Percentiles rank a stretch among this genome's conserved stretches.
Evolutionary conservation across 2,797 vertebrate species (phyloP).

Genomic region (Erithacus rubecula): DNA sequence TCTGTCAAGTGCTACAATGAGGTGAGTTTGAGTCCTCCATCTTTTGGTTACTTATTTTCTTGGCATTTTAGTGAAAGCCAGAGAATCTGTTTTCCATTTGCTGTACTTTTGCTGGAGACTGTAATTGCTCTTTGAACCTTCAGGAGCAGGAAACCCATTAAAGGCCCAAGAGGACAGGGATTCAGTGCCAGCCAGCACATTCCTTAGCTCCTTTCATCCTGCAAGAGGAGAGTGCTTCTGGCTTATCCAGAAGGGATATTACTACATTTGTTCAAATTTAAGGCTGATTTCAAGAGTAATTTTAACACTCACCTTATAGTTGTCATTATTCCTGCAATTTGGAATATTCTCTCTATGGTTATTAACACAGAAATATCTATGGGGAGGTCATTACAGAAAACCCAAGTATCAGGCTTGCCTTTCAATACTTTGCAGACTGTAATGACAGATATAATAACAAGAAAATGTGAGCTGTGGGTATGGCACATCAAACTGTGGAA

Average conservation of each 20-base stretch:
- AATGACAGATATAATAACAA: background rate
- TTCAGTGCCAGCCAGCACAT: slow-evolving; percentile 66
- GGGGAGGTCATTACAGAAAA: background rate
- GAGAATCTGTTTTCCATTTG: slow-evolving; percentile 77
- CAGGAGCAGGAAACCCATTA: slow-evolving; percentile 75
- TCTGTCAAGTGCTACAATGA: background rate
- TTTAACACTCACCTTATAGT: slow-evolving; percentile 31
- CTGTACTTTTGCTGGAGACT: slow-evolving; percentile 73
- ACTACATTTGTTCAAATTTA: slow-evolving; percentile 27
- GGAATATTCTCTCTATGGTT: background rate
- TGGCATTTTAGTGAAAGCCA: slow-evolving; percentile 54
- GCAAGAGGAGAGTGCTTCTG: slow-evolving; percentile 33
- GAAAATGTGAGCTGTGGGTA: background rate
- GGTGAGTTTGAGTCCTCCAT: slow-evolving; percentile 36
- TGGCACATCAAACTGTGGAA: background rate
- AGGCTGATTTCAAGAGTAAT: slow-evolving; percentile 34
- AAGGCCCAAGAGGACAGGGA: slow-evolving; percentile 69
- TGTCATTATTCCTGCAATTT: background rate
- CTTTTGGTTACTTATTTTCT: slow-evolving; percentile 62
- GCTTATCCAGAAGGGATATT: slow-evolving; percentile 32
- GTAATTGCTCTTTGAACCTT: slow-evolving; percentile 77
- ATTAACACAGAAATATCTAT: background rate
- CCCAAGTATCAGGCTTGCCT: background rate
- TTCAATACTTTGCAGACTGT: background rate
- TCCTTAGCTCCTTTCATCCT: slow-evolving; percentile 71